Conservation (phyloP, 2,888 invertebrate genomes). For the Andrena camellia region DNA sequence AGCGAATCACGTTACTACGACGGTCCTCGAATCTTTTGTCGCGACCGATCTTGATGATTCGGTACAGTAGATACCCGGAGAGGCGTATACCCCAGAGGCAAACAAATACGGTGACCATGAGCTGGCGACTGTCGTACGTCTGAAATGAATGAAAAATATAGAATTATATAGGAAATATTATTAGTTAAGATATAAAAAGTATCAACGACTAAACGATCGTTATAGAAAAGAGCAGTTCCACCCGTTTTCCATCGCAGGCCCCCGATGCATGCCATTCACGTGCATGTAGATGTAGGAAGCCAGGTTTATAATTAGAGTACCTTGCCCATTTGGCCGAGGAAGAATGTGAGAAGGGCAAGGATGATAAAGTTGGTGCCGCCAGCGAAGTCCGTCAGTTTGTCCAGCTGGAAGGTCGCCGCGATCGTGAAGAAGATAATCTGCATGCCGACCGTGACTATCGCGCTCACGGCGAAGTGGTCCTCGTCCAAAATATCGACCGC, state of each 20-base stretch:
- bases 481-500: conserved; percentile 91
- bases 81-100: conserved; percentile 95
- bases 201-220: conserved; percentile 7
- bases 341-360: conserved; percentile 94
- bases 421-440: conserved; percentile 95
- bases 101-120: conserved; percentile 96
- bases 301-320: conserved; percentile 80
- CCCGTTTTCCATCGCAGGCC: neutral
- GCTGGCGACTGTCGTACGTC: conserved; percentile 94
- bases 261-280: neutral
- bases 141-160: conserved; percentile 79
- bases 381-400: conserved; percentile 97
- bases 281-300: neutral
- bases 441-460: conserved; percentile 93
- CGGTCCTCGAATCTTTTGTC: conserved; percentile 97
- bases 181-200: neutral
- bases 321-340: conserved; percentile 93
- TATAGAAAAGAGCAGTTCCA: neutral
- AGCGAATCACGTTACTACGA: conserved; percentile 93
- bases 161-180: neutral
- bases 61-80: conserved; percentile 95
- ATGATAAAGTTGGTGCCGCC: conserved; percentile 97
- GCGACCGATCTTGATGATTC: conserved; percentile 95
- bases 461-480: conserved; percentile 94
- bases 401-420: conserved; percentile 94